These are phyloP conservation scores for Pelvicachromis taeniatus DNA, from an alignment of 2,113 vertebrate genomes.

Conservation along the genomic window DNA sequence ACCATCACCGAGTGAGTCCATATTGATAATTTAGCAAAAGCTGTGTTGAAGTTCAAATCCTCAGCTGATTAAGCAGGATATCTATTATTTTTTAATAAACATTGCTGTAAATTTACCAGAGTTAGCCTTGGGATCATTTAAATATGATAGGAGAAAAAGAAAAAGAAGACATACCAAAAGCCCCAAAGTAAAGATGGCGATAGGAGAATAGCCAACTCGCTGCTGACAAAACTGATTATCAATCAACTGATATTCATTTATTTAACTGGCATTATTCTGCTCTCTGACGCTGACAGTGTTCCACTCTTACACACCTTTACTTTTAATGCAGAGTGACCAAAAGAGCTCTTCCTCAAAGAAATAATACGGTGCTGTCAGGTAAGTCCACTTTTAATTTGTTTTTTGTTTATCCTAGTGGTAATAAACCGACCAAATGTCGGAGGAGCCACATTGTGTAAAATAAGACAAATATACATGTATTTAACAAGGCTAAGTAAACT, in stretches of 20 bases:
- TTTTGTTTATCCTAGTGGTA: neutral
- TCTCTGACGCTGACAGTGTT: neutral
- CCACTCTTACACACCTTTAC: neutral
- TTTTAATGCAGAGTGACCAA: neutral
- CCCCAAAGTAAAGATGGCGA: neutral
- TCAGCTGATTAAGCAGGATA: neutral
- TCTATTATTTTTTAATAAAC: neutral
- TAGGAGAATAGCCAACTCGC: neutral
- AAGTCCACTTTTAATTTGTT: neutral
- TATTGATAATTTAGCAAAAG: neutral
- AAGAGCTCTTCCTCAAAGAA: neutral
- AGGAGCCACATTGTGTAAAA: neutral
- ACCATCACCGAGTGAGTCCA: neutral
- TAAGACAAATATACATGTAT: accelerated
- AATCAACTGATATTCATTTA: neutral
- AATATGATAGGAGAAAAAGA: neutral
- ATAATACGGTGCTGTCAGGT: neutral
- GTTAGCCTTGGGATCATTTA: neutral
- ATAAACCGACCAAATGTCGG: neutral
- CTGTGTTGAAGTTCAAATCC: neutral
- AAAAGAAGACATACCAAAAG: neutral
- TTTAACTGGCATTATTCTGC: neutral
- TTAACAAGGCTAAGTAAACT: neutral
- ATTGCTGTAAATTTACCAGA: neutral
- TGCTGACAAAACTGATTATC: neutral